Base-by-base conservation (phyloP, 2,888 invertebrate genomes). In the Agriopis aurantiaria region DNA sequence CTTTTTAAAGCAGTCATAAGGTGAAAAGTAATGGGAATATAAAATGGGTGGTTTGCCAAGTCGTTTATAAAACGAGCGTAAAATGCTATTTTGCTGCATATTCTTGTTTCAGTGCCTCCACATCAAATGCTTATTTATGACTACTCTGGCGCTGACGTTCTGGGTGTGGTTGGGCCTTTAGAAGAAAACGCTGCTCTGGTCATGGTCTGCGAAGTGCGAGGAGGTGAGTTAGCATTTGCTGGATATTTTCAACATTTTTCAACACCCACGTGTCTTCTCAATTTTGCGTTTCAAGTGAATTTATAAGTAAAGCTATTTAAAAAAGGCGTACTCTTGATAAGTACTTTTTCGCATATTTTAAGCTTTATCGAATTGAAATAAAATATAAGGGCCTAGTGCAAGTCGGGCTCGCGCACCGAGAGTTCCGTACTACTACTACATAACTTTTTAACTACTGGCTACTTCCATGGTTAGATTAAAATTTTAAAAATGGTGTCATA, bases 61-160 rank as follows among this genome's bases (percentile, higher is more conserved):
- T 69, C 69, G 68, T 72, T 66, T 69, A 66, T 68, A 68, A 69
- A 59, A 68, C 67, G 41, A 45, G 69, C 69, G 67, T 69, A 68
- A 69, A 69, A 67, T 62, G 69, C 60, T 65, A 68, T 71, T 68
- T 71, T 61, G 40, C 41, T 59, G 70, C 63, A 66, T 68, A 53
- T 70, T 74, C 78, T 88, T 86, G 78, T 96, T 96, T 61, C 95
- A 98, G 98, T 98, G 86, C 98, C 98, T 78, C 98, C 98, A 23
- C 97, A 98, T 92, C 97, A 97, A 88, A 96, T 98, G 86, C 94
- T 97, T 78, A 95, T 98, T 79, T 96, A 97, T 86, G 98, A 98
- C 89, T 97, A 97, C 83, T 97, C 97, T 80, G 98, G 98, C 61
- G 96, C 97, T 76, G 96, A 97, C 84, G 96, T 98, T 62, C 96